Conservation (phyloP, 1,140 invertebrate genomes). For the Aphaenogaster ashmeadi region DNA sequence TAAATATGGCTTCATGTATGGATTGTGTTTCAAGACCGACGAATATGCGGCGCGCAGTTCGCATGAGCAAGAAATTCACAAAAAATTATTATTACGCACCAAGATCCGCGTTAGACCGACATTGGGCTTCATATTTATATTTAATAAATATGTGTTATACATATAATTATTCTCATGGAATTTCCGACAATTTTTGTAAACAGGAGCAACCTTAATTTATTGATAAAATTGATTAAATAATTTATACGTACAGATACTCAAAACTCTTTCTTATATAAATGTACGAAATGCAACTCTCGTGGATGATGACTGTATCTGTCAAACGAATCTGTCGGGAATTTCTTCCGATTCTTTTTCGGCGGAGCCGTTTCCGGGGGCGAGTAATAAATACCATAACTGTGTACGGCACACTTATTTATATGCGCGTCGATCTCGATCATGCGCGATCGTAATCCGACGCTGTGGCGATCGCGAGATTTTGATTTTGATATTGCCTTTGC, state of each 20-base stretch:
- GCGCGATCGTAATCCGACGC: conserved; percentile 75
- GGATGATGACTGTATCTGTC: background rate
- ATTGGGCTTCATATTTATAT: no score
- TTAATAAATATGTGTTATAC: no score
- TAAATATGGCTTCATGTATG: no score
- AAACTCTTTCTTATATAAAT: conserved; percentile 5
- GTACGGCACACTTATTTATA: background rate
- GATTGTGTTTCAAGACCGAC: no score
- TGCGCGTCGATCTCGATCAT: conserved; percentile 21
- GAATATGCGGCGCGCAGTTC: no score
- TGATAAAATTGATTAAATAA: background rate
- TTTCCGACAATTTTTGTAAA: no score
- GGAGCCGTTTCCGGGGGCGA: background rate
- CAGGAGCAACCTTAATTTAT: no score
- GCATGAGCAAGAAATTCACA: no score
- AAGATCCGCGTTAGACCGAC: no score
- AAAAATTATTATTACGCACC: no score
- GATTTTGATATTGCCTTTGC: conserved; percentile 80
- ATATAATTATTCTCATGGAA: no score
- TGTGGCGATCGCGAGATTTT: conserved; percentile 74
- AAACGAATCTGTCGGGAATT: background rate
- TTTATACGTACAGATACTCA: background rate
- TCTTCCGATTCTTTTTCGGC: background rate
- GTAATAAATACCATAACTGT: conserved; percentile 37
- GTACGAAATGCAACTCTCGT: background rate